phyloP scores from a whole-genome alignment of 2,113 vertebrate genomes.

The Rhinichthys klamathensis region DNA sequence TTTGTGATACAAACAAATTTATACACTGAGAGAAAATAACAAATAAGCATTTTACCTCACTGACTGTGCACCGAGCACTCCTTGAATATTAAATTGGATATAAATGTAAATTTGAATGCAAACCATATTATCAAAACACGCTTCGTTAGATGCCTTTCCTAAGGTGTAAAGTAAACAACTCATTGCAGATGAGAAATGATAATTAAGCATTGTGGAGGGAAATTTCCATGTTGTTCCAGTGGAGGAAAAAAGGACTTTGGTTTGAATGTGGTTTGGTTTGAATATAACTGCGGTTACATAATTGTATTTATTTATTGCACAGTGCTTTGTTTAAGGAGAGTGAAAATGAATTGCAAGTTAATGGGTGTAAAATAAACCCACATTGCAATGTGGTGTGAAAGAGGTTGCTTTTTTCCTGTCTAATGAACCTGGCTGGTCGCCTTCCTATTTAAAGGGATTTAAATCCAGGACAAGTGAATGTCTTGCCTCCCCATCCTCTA shows the following conservation, averaged over 20 bases:
- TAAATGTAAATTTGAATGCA: conserved; percentile 10
- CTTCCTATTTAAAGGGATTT: conserved; percentile 54
- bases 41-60: neutral
- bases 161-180: conserved; percentile 3
- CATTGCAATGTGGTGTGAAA: conserved; percentile 30
- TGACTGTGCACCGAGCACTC: neutral
- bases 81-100: conserved; percentile 14
- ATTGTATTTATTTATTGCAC: neutral
- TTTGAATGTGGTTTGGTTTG: neutral
- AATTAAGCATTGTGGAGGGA: conserved; percentile 1
- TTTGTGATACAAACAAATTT: neutral
- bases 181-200: conserved; percentile 3
- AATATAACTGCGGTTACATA: neutral
- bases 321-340: conserved; percentile 43
- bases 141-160: neutral
- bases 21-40: neutral
- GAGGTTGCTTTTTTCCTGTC: conserved; percentile 35
- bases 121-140: conserved; percentile 13
- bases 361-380: conserved; percentile 36
- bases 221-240: neutral
- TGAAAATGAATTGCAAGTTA: conserved; percentile 26
- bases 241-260: neutral
- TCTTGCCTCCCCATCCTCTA: neutral
- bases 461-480: conserved; percentile 33
- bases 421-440: conserved; percentile 50